Conservation (phyloP, 2,113 vertebrate genomes). For the Triplophysa siluroides region DNA sequence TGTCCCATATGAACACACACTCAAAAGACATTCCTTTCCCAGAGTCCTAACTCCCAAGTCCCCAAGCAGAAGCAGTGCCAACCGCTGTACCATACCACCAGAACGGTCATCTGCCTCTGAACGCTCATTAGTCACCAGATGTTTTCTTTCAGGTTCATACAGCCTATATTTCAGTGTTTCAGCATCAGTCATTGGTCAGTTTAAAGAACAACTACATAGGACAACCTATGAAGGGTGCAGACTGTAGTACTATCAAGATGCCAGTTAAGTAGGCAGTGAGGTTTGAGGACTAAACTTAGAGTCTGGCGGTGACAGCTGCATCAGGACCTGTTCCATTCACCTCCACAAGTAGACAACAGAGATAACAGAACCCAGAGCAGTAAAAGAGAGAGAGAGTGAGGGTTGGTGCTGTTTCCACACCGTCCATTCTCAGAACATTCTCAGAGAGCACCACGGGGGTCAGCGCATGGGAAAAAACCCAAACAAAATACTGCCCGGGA, state of each 20-base stretch:
- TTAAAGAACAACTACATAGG: not conserved
- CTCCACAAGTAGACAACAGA: constrained; percentile 14
- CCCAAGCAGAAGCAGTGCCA: constrained; percentile 48
- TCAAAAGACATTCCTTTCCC: constrained; percentile 33
- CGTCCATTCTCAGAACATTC: not conserved
- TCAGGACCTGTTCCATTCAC: constrained; percentile 44
- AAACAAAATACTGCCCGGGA: constrained; percentile 32
- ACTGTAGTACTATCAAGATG: not conserved
- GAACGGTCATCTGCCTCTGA: not conserved
- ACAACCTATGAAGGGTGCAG: not conserved
- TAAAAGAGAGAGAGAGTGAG: constrained; percentile 15
- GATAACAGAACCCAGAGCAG: constrained; percentile 25
- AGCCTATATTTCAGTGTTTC: not conserved
- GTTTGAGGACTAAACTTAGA: constrained; percentile 2
- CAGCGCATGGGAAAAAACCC: constrained; percentile 44
- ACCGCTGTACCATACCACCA: constrained; percentile 2
- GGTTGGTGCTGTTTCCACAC: not conserved
- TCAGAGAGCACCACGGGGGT: constrained; percentile 10
- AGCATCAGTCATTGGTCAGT: not conserved
- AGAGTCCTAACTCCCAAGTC: constrained; percentile 34
- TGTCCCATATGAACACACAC: constrained; percentile 51
- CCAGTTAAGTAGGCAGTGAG: not conserved
- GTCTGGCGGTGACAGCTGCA: constrained; percentile 39
- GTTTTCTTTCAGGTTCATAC: not conserved
- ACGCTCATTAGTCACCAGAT: not conserved